Conservation (phyloP, 2,797 vertebrate species). For the Florisuga fusca region DNA sequence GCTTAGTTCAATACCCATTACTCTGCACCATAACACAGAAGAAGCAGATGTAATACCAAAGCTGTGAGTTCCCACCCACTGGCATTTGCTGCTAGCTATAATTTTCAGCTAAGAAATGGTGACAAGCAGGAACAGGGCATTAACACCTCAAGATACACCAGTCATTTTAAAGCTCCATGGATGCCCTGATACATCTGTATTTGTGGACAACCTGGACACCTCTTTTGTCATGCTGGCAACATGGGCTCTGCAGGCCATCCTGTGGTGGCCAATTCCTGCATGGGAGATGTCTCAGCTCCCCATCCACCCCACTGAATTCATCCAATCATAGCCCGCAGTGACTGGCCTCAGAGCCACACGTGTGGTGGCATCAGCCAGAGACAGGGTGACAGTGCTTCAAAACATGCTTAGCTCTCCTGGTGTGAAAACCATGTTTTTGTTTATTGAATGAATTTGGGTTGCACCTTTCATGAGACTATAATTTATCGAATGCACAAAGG, state of each 20-base stretch:
- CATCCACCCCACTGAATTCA: background rate
- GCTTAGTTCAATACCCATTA: background rate
- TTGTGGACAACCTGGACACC: background rate
- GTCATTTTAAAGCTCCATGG: background rate
- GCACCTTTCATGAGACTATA: background rate
- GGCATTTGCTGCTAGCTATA: background rate
- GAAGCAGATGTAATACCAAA: background rate
- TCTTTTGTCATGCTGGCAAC: rapidly evolving
- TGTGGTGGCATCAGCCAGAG: background rate
- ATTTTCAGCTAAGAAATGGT: background rate
- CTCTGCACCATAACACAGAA: background rate
- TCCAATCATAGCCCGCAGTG: background rate
- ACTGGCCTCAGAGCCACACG: background rate
- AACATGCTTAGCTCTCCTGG: background rate
- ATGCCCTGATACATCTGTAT: background rate
- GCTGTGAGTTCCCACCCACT: background rate
- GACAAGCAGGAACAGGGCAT: background rate
- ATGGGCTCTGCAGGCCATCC: background rate
- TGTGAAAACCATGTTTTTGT: background rate
- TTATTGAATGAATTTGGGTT: background rate
- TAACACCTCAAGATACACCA: background rate
- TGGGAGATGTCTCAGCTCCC: rapidly evolving
- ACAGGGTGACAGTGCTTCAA: background rate
- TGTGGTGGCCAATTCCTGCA: background rate
- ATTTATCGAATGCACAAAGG: background rate